Percentiles rank a stretch among this genome's conserved stretches.
phyloP scores from a whole-genome alignment of 2,113 vertebrate species.

The Syngnathus floridae region DNA sequence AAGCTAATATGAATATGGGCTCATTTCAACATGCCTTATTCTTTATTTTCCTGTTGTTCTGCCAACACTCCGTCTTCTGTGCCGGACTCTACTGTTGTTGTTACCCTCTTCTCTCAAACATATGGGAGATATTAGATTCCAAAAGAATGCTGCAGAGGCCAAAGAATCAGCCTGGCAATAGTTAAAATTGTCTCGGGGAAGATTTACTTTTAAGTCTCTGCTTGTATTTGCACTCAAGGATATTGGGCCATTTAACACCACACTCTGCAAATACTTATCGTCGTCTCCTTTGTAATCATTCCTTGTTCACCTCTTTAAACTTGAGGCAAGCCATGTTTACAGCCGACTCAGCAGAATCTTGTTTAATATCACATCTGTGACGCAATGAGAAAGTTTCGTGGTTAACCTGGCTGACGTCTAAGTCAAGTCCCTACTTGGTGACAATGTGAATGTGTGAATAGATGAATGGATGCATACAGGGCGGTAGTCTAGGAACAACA shows the following conservation, averaged over 20 bases:
- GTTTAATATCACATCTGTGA: no score
- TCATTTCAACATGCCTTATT: slow-evolving; percentile 17
- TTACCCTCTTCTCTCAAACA: slow-evolving; percentile 36
- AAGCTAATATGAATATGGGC: slow-evolving; percentile 22
- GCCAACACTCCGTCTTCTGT: slow-evolving; percentile 6
- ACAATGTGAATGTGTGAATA: no score
- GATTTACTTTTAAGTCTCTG: slow-evolving; percentile 26
- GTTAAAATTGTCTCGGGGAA: slow-evolving; percentile 42
- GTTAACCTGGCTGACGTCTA: neutral
- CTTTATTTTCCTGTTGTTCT: slow-evolving; percentile 13
- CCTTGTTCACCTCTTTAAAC: slow-evolving; percentile 12
- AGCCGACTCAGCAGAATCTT: neutral
- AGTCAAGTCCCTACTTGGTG: no score
- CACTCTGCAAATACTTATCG: slow-evolving; percentile 11
- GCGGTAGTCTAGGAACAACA: no score
- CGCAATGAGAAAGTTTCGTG: neutral
- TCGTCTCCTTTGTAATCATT: slow-evolving; percentile 19
- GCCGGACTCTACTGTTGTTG: slow-evolving; percentile 24
- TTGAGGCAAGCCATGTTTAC: slow-evolving; percentile 10
- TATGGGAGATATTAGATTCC: slow-evolving; percentile 60
- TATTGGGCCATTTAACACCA: slow-evolving; percentile 26
- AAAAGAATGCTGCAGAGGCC: slow-evolving; percentile 43
- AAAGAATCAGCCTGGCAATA: slow-evolving; percentile 40
- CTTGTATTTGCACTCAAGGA: slow-evolving; percentile 23
- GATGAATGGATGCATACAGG: no score